Percentiles rank a stretch among this genome's conserved stretches.
phyloP scores from a whole-genome alignment of 2,797 vertebrate genomes.

The Lophotriccus pileatus region DNA sequence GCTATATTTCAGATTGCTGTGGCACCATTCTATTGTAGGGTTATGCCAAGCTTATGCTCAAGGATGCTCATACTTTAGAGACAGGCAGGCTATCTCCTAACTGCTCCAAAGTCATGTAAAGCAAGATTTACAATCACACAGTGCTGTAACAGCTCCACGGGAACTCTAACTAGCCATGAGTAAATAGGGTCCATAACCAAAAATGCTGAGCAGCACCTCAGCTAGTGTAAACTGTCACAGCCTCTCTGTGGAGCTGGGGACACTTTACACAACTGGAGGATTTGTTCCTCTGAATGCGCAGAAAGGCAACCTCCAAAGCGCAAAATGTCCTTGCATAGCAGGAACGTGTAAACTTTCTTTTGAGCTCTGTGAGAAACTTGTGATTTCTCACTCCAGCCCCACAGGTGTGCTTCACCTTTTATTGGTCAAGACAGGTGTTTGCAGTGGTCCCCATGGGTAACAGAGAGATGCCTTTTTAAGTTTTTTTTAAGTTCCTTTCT shows the following conservation, averaged over 20 bases:
- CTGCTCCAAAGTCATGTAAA: background rate
- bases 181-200: conserved; percentile 32
- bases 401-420: background rate
- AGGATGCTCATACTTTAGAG: background rate
- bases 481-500: background rate
- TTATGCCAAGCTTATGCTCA: background rate
- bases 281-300: background rate
- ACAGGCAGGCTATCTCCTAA: background rate
- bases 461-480: background rate
- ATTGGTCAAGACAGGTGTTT: background rate
- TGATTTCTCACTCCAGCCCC: background rate
- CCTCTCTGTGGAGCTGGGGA: background rate
- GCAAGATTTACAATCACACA: conserved; percentile 8
- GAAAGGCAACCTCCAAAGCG: background rate
- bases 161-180: conserved; percentile 25
- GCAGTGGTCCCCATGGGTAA: background rate
- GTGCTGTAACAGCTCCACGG: background rate
- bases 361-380: background rate
- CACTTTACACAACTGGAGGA: background rate
- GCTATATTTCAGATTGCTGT: background rate
- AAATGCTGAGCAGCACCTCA: conserved; percentile 35
- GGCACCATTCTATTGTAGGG: background rate
- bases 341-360: background rate
- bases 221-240: background rate
- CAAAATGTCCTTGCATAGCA: background rate